Evolutionary conservation across 2,797 vertebrate genomes (phyloP).

Genomic region (Siniperca undulata): DNA sequence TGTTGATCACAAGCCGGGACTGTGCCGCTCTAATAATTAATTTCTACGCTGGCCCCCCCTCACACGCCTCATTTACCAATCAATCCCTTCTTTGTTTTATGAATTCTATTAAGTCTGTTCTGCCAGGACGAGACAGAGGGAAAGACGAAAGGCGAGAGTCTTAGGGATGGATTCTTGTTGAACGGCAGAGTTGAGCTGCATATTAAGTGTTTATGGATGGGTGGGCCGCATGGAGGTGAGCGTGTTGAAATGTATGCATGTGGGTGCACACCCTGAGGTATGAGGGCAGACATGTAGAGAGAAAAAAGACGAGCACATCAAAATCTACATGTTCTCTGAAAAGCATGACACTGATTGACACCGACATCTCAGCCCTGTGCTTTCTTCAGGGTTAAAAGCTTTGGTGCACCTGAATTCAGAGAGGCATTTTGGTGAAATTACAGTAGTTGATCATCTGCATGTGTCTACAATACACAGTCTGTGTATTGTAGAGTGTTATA

Average conservation of each 20-base stretch:
- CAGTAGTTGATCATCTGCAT: conserved; percentile 23
- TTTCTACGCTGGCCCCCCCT: conserved; percentile 70
- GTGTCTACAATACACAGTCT: conserved; percentile 7
- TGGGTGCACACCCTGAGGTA: conserved; percentile 24
- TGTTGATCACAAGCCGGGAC: conserved; percentile 78
- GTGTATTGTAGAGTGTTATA: not conserved
- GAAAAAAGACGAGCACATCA: conserved; percentile 27
- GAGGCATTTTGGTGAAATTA: conserved; percentile 35
- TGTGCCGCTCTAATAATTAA: conserved; percentile 81
- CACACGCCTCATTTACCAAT: conserved; percentile 79
- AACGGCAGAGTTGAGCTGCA: conserved; percentile 27
- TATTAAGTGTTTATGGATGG: conserved; percentile 51
- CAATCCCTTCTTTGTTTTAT: conserved; percentile 80
- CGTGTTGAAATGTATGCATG: conserved; percentile 41
- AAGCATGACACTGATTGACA: conserved; percentile 64
- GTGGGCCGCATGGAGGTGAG: conserved; percentile 25
- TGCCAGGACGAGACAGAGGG: conserved; percentile 15
- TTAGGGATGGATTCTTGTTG: conserved; percentile 25
- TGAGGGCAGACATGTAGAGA: not conserved
- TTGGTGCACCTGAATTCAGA: conserved; percentile 46
- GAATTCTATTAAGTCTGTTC: conserved; percentile 78
- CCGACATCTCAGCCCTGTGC: conserved; percentile 63
- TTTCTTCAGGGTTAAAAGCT: conserved; percentile 64
- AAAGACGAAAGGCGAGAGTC: conserved; percentile 7
- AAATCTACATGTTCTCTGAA: conserved; percentile 55